These are phyloP conservation scores for Actinopyga echinites DNA, from an alignment of 53 echinoderm and acorn worm genomes.

Conservation along the genomic window DNA sequence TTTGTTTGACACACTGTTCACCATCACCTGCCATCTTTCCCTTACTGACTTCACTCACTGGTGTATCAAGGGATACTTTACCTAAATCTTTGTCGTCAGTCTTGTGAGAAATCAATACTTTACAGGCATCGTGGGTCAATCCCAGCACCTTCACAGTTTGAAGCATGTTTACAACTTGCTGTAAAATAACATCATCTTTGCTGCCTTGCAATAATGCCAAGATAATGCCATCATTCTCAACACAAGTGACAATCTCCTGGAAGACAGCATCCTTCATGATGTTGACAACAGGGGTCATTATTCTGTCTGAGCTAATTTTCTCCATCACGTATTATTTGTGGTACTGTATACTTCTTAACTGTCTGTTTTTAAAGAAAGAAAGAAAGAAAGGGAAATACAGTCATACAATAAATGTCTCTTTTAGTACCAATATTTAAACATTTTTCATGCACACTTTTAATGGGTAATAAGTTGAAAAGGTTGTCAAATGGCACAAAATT, in stretches of 20 bases:
- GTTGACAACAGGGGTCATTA: background rate
- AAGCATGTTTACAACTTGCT: background rate
- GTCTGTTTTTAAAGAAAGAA: too few relatives aligned
- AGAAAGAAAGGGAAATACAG: too few relatives aligned
- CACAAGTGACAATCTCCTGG: slow-evolving; percentile 26
- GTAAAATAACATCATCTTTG: slow-evolving; percentile 17
- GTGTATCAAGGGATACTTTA: background rate
- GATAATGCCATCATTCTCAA: slow-evolving; percentile 19
- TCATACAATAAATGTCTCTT: too few relatives aligned
- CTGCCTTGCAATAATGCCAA: slow-evolving; percentile 29
- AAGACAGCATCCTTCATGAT: slow-evolving; percentile 44
- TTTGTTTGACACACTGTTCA: background rate
- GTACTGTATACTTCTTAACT: too few relatives aligned
- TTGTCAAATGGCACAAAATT: too few relatives aligned
- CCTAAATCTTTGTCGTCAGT: background rate
- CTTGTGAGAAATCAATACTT: slow-evolving; percentile 11
- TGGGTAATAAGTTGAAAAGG: too few relatives aligned
- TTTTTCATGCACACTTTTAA: too few relatives aligned
- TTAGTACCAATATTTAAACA: too few relatives aligned
- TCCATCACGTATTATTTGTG: too few relatives aligned
- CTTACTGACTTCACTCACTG: too few relatives aligned
- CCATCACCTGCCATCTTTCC: background rate
- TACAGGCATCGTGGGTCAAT: slow-evolving; percentile 24
- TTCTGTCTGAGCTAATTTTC: too few relatives aligned
- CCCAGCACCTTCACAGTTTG: slow-evolving; percentile 13